These are phyloP conservation scores for Zeugodacus cucurbitae DNA, from an alignment of 1,140 invertebrate genomes.

Conservation along the genomic window DNA sequence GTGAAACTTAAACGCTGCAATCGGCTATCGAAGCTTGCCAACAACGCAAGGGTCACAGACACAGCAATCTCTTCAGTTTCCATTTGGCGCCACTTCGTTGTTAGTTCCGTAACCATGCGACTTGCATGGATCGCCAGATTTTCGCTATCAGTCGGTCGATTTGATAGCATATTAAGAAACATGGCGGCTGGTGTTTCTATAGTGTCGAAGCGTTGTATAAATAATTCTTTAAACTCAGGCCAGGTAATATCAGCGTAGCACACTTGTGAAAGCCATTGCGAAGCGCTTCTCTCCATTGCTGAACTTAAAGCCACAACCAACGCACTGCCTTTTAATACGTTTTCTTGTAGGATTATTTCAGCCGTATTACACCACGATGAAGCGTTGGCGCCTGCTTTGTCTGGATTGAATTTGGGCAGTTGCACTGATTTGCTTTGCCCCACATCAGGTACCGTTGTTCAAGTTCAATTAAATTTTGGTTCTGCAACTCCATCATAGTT, in stretches of 20 bases:
- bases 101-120: neutral
- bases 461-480: neutral
- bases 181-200: neutral
- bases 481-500: neutral
- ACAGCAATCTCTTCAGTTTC: neutral
- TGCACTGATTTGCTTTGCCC: neutral
- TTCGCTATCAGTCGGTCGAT: neutral
- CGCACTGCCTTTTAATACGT: neutral
- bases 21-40: neutral
- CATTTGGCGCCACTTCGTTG: neutral
- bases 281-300: neutral
- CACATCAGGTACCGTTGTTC: neutral
- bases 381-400: neutral
- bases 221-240: neutral
- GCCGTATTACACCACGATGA: neutral
- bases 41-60: neutral
- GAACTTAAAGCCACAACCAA: neutral
- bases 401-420: neutral
- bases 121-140: neutral
- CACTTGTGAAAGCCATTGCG: neutral
- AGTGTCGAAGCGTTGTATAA: neutral
- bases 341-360: neutral
- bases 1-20: neutral
- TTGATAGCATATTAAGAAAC: neutral
- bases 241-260: neutral